Percentiles rank a stretch among this genome's conserved stretches.
Conservation (phyloP, 2,797 vertebrate genomes). For the Melanotaenia maccullochi region DNA sequence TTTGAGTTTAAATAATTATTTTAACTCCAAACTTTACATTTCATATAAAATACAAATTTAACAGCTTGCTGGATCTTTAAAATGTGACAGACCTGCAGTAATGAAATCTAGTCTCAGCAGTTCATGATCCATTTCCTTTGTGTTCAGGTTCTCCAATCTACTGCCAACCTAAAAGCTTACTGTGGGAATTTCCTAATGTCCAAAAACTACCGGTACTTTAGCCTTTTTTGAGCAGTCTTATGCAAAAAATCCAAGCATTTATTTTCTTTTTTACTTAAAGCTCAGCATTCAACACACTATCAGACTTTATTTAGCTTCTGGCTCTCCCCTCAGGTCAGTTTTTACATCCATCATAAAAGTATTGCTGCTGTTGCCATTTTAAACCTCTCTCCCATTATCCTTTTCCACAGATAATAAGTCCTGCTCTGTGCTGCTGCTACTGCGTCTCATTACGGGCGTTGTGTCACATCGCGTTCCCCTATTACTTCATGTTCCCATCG, state of each 20-base stretch:
- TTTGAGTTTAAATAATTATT: not conserved
- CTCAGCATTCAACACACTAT: slow-evolving; percentile 21
- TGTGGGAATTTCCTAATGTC: not conserved
- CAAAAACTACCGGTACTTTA: not conserved
- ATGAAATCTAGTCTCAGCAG: not conserved
- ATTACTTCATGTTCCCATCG: slow-evolving; percentile 43
- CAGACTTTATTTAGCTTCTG: slow-evolving; percentile 43
- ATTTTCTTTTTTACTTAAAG: not conserved
- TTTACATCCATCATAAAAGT: slow-evolving; percentile 66
- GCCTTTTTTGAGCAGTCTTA: not conserved
- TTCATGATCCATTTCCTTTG: slow-evolving; percentile 12
- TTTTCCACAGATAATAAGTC: slow-evolving; percentile 64
- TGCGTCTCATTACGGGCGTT: slow-evolving; percentile 64
- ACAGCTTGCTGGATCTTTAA: not conserved
- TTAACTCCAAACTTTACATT: not conserved
- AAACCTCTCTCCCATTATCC: slow-evolving; percentile 59
- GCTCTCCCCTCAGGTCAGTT: slow-evolving; percentile 39
- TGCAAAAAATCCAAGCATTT: not conserved
- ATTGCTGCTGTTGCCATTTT: slow-evolving; percentile 58
- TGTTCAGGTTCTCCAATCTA: slow-evolving; percentile 10
- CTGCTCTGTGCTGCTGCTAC: slow-evolving; percentile 21
- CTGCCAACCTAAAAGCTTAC: not conserved
- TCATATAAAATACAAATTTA: not conserved
- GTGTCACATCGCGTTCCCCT: slow-evolving; percentile 48
- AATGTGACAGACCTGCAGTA: not conserved